Percentiles rank a stretch among this genome's conserved stretches.
Evolutionary conservation across 1,140 invertebrate species (phyloP).

Genomic region (Drosophila littoralis): DNA sequence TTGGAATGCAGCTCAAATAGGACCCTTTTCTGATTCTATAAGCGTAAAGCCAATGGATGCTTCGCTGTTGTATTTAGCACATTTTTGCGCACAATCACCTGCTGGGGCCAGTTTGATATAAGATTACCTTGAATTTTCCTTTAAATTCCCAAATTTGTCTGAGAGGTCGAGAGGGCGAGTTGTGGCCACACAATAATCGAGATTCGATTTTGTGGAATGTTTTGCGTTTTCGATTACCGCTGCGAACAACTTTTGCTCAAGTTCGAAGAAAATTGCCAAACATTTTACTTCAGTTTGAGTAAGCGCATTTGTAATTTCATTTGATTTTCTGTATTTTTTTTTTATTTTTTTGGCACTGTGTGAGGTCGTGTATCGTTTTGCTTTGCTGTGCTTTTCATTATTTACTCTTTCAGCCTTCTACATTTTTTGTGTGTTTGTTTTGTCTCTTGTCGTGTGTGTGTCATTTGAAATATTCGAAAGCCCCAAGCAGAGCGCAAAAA

Average conservation of each 20-base stretch:
- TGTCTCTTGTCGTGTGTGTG: slow-evolving; percentile 1
- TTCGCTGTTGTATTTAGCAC: too few relatives aligned
- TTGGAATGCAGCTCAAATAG: too few relatives aligned
- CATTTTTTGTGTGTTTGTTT: background rate
- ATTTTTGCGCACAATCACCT: too few relatives aligned
- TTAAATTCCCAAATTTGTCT: background rate
- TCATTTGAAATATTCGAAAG: slow-evolving; percentile 56
- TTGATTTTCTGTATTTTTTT: slow-evolving; percentile 31
- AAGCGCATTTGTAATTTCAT: slow-evolving; percentile 24
- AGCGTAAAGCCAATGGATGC: too few relatives aligned
- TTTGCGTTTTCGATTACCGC: slow-evolving; percentile 14
- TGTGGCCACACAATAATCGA: slow-evolving; percentile 1
- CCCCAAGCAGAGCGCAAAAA: slow-evolving; percentile 50
- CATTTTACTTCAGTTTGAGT: slow-evolving; percentile 25
- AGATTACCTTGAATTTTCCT: background rate
- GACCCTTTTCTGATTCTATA: too few relatives aligned
- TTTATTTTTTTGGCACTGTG: slow-evolving; percentile 46
- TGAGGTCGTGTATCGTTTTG: slow-evolving; percentile 54
- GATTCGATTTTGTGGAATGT: slow-evolving; percentile 4
- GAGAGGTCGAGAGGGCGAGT: background rate
- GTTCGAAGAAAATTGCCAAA: slow-evolving; percentile 23
- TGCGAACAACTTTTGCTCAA: background rate
- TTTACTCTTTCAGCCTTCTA: slow-evolving; percentile 11
- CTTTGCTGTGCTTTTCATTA: slow-evolving; percentile 26
- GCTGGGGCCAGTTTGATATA: background rate